These are phyloP conservation scores for Allophyes oxyacanthae DNA, from an alignment of 2,888 invertebrate genomes.

Conservation along the genomic window DNA sequence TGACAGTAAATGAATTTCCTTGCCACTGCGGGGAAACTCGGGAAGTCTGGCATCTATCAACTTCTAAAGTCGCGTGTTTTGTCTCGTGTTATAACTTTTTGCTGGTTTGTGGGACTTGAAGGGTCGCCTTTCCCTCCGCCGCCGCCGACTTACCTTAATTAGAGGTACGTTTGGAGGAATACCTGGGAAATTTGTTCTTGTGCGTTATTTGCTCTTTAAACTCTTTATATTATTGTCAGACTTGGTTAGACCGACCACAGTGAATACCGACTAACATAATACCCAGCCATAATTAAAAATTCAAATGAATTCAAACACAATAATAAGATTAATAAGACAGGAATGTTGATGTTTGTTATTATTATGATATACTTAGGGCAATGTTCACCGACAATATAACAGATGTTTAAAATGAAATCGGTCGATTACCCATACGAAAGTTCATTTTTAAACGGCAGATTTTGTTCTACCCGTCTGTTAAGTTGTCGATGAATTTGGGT, in stretches of 20 bases:
- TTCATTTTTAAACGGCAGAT: no score
- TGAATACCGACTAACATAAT: neutral
- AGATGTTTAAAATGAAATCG: no score
- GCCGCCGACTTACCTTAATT: constrained; percentile 7
- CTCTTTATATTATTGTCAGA: neutral
- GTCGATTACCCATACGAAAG: no score
- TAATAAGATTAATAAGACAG: no score
- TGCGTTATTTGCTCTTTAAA: constrained; percentile 6
- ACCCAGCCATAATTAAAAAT: no score
- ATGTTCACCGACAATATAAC: no score
- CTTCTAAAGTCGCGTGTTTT: constrained; percentile 3
- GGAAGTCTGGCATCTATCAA: constrained; percentile 15
- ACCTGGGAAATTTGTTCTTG: neutral
- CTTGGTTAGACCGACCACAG: neutral
- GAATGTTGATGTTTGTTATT: no score
- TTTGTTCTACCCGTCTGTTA: no score
- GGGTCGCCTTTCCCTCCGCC: neutral
- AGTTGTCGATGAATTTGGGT: no score
- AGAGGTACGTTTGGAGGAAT: constrained; percentile 2
- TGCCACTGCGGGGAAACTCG: constrained; percentile 16
- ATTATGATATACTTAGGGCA: no score
- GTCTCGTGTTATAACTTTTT: constrained; percentile 14
- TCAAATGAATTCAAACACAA: no score
- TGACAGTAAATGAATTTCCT: constrained; percentile 18
- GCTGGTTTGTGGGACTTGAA: neutral